Evolutionary conservation across 2,113 vertebrate genomes (phyloP).

Genomic region (Saguinus imperator): DNA sequence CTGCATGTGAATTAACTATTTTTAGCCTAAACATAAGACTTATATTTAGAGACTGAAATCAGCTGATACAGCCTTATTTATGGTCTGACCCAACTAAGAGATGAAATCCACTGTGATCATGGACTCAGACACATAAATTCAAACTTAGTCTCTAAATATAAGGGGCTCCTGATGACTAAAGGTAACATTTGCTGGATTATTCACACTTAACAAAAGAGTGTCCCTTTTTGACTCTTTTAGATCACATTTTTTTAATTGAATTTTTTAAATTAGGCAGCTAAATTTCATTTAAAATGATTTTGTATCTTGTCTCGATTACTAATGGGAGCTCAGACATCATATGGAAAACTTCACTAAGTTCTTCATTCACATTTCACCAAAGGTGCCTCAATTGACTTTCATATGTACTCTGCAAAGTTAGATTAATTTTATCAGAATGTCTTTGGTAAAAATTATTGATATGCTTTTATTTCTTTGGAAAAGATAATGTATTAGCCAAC

Average conservation of each 20-base stretch:
- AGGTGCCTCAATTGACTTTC: neutral
- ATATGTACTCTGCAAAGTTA: neutral
- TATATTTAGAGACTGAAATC: conserved; percentile 4
- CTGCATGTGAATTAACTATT: neutral
- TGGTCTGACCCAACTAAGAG: neutral
- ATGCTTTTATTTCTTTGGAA: neutral
- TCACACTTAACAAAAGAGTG: neutral
- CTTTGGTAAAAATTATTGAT: neutral
- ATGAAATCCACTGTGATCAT: neutral
- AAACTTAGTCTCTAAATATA: neutral
- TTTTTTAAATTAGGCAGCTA: neutral
- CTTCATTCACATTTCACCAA: neutral
- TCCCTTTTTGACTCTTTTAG: neutral
- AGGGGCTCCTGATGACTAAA: neutral
- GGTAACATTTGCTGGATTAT: neutral
- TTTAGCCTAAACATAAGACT: neutral
- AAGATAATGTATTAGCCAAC: neutral
- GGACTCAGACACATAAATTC: neutral
- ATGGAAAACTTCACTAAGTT: neutral
- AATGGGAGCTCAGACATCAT: neutral
- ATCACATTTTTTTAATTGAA: neutral
- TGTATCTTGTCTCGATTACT: neutral
- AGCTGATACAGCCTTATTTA: neutral
- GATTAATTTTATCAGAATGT: neutral
- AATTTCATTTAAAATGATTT: neutral